Evolutionary conservation across 2,888 invertebrate species (phyloP), one percentile per base, ranked within the genome.

Genomic region (Dorcus hopei): DNA sequence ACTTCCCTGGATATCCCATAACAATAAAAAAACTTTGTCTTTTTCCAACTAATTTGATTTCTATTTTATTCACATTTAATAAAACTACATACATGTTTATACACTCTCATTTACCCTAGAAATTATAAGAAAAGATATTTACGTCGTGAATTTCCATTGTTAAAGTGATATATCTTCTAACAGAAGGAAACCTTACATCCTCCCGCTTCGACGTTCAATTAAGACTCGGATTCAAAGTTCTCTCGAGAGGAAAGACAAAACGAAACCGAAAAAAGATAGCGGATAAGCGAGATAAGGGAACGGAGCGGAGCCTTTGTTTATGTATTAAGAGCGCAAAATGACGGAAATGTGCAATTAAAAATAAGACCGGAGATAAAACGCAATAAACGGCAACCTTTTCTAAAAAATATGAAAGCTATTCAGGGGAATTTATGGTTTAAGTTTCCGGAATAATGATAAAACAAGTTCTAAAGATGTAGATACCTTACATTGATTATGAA

Each of bases 311-410:
- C 62, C 59, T 66, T 65, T 66, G 65, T 66, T 69, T 67, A 66
- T 63, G 64, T 63, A 69, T 68, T 68, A 67, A 67, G 65, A 65
- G 62, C 54, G 56, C 62, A 61, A 69, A 68, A 69, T 69, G 68
- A 68, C 66, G 66, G 68, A 69, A 69, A 68, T 64, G 65, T 57
- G 68, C 67, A 69, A 68, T 69, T 69, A 69, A 69, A 68, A 68
- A 68, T 67, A 61, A 61, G 65, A 60, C 61, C 61, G 56, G 64
- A 68, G 67, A 68, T 67, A 67, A 68, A 65, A 63, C 67, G 66
- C 65, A 65, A 68, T 67, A 68, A 69, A 67, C 66, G 67, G 66
- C 61, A 57, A 59, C 53, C 65, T 62, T 62, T 64, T 65, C 62
- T 61, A 62, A 64, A 61, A 67, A 69, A 68, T 68, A 68, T 68